Evolutionary conservation across 2,888 invertebrate genomes (phyloP), one percentile per base, ranked within the genome.

Genomic region (Melieria picta): DNA sequence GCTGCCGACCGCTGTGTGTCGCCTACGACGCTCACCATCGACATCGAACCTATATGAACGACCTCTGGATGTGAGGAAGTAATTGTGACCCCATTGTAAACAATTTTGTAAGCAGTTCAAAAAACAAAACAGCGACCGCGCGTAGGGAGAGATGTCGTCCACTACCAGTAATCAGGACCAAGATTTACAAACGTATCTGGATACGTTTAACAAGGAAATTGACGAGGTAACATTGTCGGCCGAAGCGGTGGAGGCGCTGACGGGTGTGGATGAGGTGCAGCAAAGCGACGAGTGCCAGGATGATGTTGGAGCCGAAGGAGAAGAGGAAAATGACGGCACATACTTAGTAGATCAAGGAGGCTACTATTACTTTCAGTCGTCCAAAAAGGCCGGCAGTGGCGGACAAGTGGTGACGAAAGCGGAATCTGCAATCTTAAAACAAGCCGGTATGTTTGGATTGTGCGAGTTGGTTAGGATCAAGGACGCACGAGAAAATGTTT

Each of bases 141-240:
- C 5, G 13, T 5, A 5, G 5, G 13, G 7, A 9, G 52, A 52
- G 7, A n/a, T 52, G 11, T 5, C 5, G 9, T 11, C 11, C 9
- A 10, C 50, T 3, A 52, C 13, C 13, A 5, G 52, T 13, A n/a
- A 13, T 52, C 52, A 83, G 50, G 66, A 77, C 0, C 85, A 85
- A 58, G 88, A 89, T 80, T 91, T 95, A 77, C 94, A 95, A 82
- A 91, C 92, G 61, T 95, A 95, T 81, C 88, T 96, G 76, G 93
- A 93, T 73, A 92, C 93, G 16, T 94, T 94, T 83, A 93, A 94
- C 80, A 94, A 94, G 81, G 94, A 94, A 85, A 93, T 94, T 76
- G 91, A 91, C 78, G 89, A 89, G 45, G 72, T 70, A 16, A 50
- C 75, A 4, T 62, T 65, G 5, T 63, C 64, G 4, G 30, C 71